Evolutionary conservation across 2,888 invertebrate genomes (phyloP).

Genomic region (Temnothorax ravouxi): DNA sequence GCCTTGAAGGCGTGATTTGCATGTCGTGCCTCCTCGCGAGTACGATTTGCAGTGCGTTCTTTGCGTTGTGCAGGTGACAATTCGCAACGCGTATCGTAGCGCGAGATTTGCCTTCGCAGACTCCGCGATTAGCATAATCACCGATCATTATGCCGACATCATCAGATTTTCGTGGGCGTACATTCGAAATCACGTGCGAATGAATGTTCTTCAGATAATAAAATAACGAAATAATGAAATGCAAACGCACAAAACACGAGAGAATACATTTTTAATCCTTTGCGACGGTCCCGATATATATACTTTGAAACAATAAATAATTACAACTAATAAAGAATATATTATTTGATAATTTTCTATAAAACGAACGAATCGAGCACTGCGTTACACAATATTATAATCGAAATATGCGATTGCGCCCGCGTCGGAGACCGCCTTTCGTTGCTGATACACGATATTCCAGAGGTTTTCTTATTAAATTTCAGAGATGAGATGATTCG

Average conservation of each 20-base stretch:
- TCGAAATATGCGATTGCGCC: constrained; percentile 1
- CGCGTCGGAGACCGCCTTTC: background rate
- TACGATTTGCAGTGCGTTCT: constrained; percentile 53
- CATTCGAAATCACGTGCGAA: constrained; percentile 68
- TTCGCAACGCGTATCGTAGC: constrained; percentile 73
- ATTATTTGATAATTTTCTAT: background rate
- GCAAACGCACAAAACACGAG: background rate
- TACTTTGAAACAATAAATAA: background rate
- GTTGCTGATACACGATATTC: background rate
- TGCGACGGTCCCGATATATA: background rate
- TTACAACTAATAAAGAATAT: constrained; percentile 16
- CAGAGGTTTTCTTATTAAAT: background rate
- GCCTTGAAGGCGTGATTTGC: constrained; percentile 68
- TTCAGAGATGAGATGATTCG: background rate
- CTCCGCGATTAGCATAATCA: constrained; percentile 76
- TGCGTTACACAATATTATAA: background rate
- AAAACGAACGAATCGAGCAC: background rate
- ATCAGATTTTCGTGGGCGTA: constrained; percentile 75
- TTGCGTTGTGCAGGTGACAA: constrained; percentile 76
- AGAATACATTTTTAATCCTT: constrained; percentile 14
- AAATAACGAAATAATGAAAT: constrained; percentile 16
- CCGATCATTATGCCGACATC: constrained; percentile 73
- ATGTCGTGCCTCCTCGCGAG: constrained; percentile 59
- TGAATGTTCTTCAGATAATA: constrained; percentile 32
- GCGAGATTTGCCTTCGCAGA: constrained; percentile 68